phyloP scores from a whole-genome alignment of 2,797 vertebrate species.

The Chaetophractus vellerosus region DNA sequence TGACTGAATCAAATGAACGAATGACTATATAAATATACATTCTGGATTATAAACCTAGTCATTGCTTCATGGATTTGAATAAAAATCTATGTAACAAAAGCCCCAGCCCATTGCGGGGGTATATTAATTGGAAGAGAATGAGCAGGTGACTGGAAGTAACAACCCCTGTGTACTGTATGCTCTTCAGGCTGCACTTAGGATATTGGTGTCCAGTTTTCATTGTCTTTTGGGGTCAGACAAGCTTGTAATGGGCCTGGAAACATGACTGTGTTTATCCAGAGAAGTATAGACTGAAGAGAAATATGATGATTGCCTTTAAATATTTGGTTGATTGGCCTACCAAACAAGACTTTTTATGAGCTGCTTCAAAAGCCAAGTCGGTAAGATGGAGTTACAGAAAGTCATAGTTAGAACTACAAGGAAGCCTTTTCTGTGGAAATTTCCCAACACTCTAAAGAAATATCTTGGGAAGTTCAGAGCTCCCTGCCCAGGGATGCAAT shows the following conservation, averaged over 20 bases:
- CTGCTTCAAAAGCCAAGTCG: conserved; percentile 30
- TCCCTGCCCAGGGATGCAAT: background rate
- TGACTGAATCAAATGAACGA: background rate
- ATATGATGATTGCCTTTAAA: background rate
- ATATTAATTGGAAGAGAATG: background rate
- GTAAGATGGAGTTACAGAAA: background rate
- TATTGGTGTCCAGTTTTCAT: background rate
- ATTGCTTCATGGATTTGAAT: background rate
- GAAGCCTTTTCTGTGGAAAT: background rate
- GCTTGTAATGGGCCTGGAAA: background rate
- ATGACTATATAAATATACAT: background rate
- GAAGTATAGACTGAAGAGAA: background rate
- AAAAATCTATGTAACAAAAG: background rate
- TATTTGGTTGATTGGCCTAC: background rate
- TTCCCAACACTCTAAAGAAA: background rate
- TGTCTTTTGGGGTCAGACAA: background rate
- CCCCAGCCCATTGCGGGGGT: background rate
- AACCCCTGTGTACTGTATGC: background rate
- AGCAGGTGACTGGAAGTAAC: background rate
- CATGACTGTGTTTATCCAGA: background rate
- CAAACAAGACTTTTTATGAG: conserved; percentile 14
- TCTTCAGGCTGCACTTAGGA: background rate
- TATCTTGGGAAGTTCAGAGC: background rate
- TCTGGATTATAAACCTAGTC: background rate
- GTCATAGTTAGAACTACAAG: background rate